Base-by-base conservation (phyloP, 2,888 invertebrate species). In the Ceratothoa steindachneri region DNA sequence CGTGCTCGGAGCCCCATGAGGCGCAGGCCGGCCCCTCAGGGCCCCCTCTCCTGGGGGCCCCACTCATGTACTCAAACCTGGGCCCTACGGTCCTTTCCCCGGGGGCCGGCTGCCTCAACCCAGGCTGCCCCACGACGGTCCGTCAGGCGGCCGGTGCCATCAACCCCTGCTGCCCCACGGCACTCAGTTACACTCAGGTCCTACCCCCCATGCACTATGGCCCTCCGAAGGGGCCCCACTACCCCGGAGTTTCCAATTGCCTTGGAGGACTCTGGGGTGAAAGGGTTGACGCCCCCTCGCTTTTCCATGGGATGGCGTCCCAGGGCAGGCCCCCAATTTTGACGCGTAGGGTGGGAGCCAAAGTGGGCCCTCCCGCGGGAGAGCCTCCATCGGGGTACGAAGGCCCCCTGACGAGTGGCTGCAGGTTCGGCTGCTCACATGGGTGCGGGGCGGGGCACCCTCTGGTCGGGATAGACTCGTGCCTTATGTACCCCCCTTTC, bases 401-500 rank as follows among this genome's bases (percentile, higher is more conserved):
- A 67, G 22, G 30, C 29, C 30, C 67, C 29, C 28, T 24, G 29
- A n/a, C n/a, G 24, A n/a, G 15, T 9, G 24, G 12, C 12, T 60
- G 60, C 3, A 24, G 60, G 12, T 67, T 67, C 30, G 67, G 31
- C 2, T 29, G 30, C 30, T 24, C 22, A 4, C 64, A 30, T 27
- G 71, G 71, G 24, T 73, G 55, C 60, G 74, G 74, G 66, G 66
- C 66, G 19, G 69, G 51, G 5, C 69, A 72, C 2, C n/a, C 60
- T 24, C n/a, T 24, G n/a, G n/a, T 60, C 12, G 60, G 60, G 29
- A n/a, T n/a, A n/a, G 73, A 73, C 31, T 51, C 70, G 28, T 79
- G 79, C 41, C 70, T 79, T 19, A 79, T 79, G 79, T 79, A 79
- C 65, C 79, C 79, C 3, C 73, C 71, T 29, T 66, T 52, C 2